Conservation (phyloP, 2,888 invertebrate species). For the Globia sparganii region DNA sequence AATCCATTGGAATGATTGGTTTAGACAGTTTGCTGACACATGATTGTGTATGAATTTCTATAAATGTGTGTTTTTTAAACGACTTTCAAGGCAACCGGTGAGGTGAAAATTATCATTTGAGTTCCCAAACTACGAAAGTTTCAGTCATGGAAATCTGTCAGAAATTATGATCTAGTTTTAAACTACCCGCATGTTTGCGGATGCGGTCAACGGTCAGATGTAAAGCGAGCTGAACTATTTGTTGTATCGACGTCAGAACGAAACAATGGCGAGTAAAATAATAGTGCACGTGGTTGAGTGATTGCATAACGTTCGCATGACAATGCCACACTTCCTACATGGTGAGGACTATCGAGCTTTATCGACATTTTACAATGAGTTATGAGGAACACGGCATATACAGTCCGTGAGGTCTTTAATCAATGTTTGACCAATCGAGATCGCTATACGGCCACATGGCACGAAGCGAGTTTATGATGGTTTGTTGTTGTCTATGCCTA, state of each 20-base stretch:
- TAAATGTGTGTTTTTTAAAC: slow-evolving; percentile 1
- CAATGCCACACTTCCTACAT: slow-evolving; percentile 55
- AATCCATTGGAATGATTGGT: slow-evolving; percentile 44
- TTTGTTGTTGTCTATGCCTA: slow-evolving; percentile 32
- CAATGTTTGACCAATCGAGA: slow-evolving; percentile 68
- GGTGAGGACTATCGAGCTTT: slow-evolving; percentile 41
- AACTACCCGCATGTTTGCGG: slow-evolving; percentile 28
- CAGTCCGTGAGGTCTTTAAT: slow-evolving; percentile 73
- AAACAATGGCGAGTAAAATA: slow-evolving; percentile 63
- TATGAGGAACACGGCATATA: slow-evolving; percentile 63
- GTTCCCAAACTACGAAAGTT: not conserved
- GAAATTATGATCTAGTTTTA: slow-evolving; percentile 6
- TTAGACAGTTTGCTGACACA: slow-evolving; percentile 21
- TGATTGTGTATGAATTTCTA: slow-evolving; percentile 7
- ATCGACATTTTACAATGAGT: slow-evolving; percentile 51
- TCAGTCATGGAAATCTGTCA: not conserved
- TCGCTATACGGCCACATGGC: slow-evolving; percentile 24
- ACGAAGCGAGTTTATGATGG: slow-evolving; percentile 27
- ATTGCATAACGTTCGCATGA: slow-evolving; percentile 69
- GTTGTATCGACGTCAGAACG: slow-evolving; percentile 48
- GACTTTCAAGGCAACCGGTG: not conserved
- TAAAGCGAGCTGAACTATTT: slow-evolving; percentile 51
- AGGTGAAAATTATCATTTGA: not conserved
- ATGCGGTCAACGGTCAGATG: slow-evolving; percentile 55
- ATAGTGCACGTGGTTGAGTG: slow-evolving; percentile 65